Conservation (phyloP, 1,140 invertebrate genomes). For the Calephelis nemesis region DNA sequence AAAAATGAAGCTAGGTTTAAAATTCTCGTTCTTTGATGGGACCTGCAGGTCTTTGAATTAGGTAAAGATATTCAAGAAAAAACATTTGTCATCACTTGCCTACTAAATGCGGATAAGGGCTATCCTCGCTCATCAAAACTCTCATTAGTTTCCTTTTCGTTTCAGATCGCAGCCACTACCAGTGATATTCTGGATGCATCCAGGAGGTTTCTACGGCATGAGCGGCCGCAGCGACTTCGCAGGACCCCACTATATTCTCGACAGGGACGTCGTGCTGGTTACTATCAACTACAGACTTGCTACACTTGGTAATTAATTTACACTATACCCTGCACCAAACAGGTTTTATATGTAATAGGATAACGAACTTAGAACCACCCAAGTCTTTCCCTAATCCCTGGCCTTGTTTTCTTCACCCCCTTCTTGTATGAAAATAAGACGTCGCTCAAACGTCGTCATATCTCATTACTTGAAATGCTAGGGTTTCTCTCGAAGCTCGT, state of each 20-base stretch:
- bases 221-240: constrained; percentile 76
- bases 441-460: no score
- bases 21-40: no score
- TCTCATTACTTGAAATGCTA: no score
- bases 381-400: background rate
- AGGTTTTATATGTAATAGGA: background rate
- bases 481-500: no score
- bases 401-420: no score
- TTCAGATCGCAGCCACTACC: constrained; percentile 55
- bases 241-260: constrained; percentile 82
- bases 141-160: constrained; percentile 3
- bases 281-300: constrained; percentile 86
- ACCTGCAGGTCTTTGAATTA: no score
- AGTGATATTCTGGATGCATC: constrained; percentile 81
- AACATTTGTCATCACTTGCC: no score
- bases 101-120: no score
- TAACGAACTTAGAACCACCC: background rate
- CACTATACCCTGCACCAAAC: background rate
- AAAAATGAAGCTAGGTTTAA: no score
- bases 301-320: constrained; percentile 71
- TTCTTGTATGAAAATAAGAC: no score
- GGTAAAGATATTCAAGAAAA: no score
- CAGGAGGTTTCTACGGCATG: constrained; percentile 63
- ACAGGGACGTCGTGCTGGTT: constrained; percentile 83
- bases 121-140: no score